Base-by-base conservation (phyloP, 1,140 invertebrate species). In the Eurosta solidaginis region DNA sequence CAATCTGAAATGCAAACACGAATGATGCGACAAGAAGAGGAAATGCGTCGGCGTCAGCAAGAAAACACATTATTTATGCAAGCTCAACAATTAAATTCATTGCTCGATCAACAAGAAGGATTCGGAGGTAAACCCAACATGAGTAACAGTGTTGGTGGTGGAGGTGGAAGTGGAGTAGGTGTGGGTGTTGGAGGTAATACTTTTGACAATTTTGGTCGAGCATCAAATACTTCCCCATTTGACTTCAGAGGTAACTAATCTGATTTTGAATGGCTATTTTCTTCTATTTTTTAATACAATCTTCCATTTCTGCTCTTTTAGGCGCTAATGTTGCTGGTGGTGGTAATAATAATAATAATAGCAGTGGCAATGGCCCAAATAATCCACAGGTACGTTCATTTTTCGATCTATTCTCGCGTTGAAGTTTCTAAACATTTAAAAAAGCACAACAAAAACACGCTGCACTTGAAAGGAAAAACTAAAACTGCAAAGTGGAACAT, bases 51-150 rank as follows among this genome's bases (percentile, higher is more conserved):
- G 68, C 89, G 94, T 33, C 93, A 95, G 85, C 93, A 95, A 87
- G 94, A 95, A 89, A 95, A 95, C 87, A 93, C 92, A 80, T 88
- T 95, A 47, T 94, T 95, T 78, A 93, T 94, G 90, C 93, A 95
- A 82, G 91, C 91, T 0, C 91, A 92, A 81, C 89, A 91, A 59
- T 81, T 92, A 14, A 92, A 90, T 79, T 90, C 90, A n/a, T 84
- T 92, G 83, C 82, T 92, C 44, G 91, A 92, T 82, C 90, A 91
- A 79, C 90, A 85, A 50, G 85, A 92, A 82, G 78, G 81, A 29
- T 68, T 68, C 27, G 59, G 22, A 90, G 91, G 80, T 88, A 77
- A 77, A n/a, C n/a, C n/a, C n/a, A n/a, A n/a, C n/a, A n/a, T n/a
- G n/a, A n/a, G n/a, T n/a, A n/a, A n/a, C n/a, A n/a, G n/a, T n/a